Evolutionary conservation across 2,797 vertebrate species (phyloP), one percentile per base, ranked within the genome.

Genomic region (Alcedo atthis): DNA sequence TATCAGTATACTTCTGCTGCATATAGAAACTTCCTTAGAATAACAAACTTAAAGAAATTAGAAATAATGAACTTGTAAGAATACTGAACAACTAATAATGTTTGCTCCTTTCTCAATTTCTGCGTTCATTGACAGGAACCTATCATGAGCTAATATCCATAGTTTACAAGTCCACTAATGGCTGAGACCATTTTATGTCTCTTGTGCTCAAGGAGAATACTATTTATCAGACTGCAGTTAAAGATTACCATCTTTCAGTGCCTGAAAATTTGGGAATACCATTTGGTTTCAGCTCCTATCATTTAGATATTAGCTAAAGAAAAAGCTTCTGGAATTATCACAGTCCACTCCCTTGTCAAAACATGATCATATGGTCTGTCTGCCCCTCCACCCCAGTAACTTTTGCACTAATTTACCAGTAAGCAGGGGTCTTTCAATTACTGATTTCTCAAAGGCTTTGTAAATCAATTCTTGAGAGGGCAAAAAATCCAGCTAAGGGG

Each of bases 1-100:
- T 63, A 61, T 12, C 53, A 25, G 74, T 74, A 24, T 63, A 35
- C 40, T 51, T 61, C 55, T 37, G 53, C 26, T 77, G 19, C 12
- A 59, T 32, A 71, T 5, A 93, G 78, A 95, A 93, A 49, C 17
- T 30, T 43, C 43, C 79, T 63, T 64, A 33, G 49, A 93, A 88
- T 57, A 77, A 76, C 18, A 40, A 85, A 61, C 15, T 46, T 77
- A n/a, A 57, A 37, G 28, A 87, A 61, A 7, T 43, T n/a, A 55
- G 84, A 81, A 93, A 88, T 66, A 88, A 70, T 62, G 22, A 66
- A 70, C 43, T 67, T 20, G 48, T 81, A 81, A 82, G 32, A 80
- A 73, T 15, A 77, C 53, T 75, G 32, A 93, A 64, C 35, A 49
- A 46, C 26, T 83, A 35, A 51, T 57, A 49, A 92, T 68, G 54